phyloP scores from a whole-genome alignment of 2,113 vertebrate species.

The Nyctereutes procyonoides region DNA sequence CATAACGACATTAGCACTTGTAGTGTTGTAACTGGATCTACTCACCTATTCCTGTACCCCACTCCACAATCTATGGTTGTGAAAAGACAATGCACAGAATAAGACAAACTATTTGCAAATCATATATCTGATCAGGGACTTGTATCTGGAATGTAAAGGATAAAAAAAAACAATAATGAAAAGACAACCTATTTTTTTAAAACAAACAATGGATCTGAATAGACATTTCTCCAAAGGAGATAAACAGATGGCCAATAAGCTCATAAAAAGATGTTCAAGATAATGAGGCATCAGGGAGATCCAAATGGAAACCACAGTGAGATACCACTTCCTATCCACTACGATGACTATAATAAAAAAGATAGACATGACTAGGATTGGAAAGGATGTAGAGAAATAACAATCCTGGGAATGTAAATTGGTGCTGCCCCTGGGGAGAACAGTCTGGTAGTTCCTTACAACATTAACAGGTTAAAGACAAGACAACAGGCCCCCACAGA shows the following conservation, averaged over 20 bases:
- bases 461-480: neutral
- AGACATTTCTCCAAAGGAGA: neutral
- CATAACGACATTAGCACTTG: neutral
- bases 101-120: neutral
- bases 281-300: neutral
- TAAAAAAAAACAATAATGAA: neutral
- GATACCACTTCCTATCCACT: neutral
- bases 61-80: neutral
- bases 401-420: neutral
- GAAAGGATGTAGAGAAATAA: neutral
- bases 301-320: neutral
- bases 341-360: neutral
- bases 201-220: neutral
- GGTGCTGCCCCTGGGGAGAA: neutral
- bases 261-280: neutral
- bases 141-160: slow-evolving; percentile 9
- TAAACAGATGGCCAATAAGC: neutral
- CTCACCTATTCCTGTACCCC: neutral
- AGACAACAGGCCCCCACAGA: neutral
- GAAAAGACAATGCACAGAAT: neutral
- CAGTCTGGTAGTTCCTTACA: neutral
- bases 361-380: neutral
- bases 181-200: neutral
- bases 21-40: neutral
- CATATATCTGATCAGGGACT: neutral